phyloP scores from a whole-genome alignment of 2,888 invertebrate genomes.

The Cheilosia soror region DNA sequence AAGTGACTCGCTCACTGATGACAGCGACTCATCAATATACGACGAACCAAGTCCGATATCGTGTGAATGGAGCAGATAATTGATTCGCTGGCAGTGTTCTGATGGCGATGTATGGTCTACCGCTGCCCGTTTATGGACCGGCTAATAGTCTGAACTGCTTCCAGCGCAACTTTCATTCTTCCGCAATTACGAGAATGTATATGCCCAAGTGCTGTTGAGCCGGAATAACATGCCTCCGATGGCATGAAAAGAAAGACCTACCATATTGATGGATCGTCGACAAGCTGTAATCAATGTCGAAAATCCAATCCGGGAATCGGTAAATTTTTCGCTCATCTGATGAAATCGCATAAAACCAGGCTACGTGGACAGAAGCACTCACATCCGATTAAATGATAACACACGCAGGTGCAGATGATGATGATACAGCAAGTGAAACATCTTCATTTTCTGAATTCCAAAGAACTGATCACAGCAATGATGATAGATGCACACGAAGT shows the following conservation, averaged over 20 bases:
- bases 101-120: constrained; percentile 9
- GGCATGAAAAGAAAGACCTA: background rate
- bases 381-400: constrained; percentile 35
- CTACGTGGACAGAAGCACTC: constrained; percentile 15
- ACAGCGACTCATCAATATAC: constrained; percentile 27
- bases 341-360: constrained; percentile 5
- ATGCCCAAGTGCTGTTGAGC: background rate
- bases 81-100: constrained; percentile 10
- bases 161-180: constrained; percentile 40
- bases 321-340: constrained; percentile 9
- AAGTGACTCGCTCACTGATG: constrained; percentile 22
- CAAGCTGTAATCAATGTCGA: constrained; percentile 31
- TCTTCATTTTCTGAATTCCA: constrained; percentile 40
- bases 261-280: constrained; percentile 17
- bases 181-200: constrained; percentile 12
- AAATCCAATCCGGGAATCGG: constrained; percentile 29
- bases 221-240: constrained; percentile 31
- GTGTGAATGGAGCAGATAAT: constrained; percentile 34
- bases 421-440: constrained; percentile 32
- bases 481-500: constrained; percentile 24
- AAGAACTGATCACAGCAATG: background rate
- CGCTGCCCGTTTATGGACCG: constrained; percentile 12
- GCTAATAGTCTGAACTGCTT: constrained; percentile 1
- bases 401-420: background rate
- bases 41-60: constrained; percentile 20